Base-by-base conservation (phyloP, 2,113 vertebrate genomes). In the Muntiacus reevesi region DNA sequence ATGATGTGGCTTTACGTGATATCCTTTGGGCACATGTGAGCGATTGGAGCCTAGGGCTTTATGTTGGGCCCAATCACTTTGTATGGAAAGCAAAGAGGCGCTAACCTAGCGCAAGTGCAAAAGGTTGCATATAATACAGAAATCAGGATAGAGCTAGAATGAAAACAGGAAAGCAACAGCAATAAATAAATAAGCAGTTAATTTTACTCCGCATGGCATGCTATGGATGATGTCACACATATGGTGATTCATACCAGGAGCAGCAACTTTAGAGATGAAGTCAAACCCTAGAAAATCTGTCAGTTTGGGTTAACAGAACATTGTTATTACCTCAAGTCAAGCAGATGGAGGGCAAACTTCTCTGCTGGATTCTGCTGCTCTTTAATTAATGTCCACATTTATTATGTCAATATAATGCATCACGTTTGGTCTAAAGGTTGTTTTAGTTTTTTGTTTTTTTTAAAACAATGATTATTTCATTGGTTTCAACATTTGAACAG, bases 311-410 rank as follows among this genome's bases (percentile, higher is more conserved):
- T 99, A 99, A 99, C 97, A 2, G 92, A 98, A 98, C 98, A 95
- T 97, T 98, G 98, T 99, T 98, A 99, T 99, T 99, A 99, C 99
- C 99, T 99, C 98, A 98, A 99, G 99, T 99, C 99, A 99, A 98
- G 99, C 99, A 99, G 99, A 99, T 99, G 98, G 98, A 99, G 98
- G 98, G 98, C 98, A 99, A 99, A 99, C 98, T 98, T 98, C 99
- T 98, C 98, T 99, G 99, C 97, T 98, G 98, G 98, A 98, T 99
- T 99, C 98, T 99, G 97, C 98, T 98, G 98, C 98, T 99, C 98
- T 99, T 99, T 99, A 99, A 99, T 99, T 99, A 99, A 99, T 97
- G 99, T 99, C 99, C 98, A 99, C 98, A 99, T 99, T 99, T 99
- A 98, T 99, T 99, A 99, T 99, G 99, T 99, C 99, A 99, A 98